Evolutionary conservation across 2,113 vertebrate genomes (phyloP), one percentile per base, ranked within the genome.

Genomic region (Physeter macrocephalus): DNA sequence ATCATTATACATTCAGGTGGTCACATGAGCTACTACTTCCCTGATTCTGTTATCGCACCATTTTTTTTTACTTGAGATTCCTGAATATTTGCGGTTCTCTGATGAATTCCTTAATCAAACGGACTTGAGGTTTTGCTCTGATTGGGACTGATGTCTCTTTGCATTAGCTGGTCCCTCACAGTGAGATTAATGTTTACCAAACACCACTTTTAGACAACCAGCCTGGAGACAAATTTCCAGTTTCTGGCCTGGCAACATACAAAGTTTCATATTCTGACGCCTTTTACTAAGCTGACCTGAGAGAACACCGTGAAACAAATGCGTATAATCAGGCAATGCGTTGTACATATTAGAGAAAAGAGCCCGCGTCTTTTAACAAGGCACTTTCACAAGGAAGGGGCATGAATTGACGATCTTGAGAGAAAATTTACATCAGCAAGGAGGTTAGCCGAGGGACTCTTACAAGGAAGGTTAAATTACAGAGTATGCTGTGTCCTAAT

Each of bases 401-500:
- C 27, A 18, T 10, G 39, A 69, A 43, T 11, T 27, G 29, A 62
- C 52, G 62, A 43, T 34, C 52, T 71, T 49, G 52, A 86, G 93
- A 54, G 34, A 5, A 66, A 12, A 25, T 27, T 41, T 36, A 1
- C 17, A 31, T 20, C 13, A 21, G 31, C 18, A 1, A 94, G 12
- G 85, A 39, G 41, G 8, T 43, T 25, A 69, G 25, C 59, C 10
- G 20, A 89, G 81, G 90, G 80, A 91, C 92, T 64, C 52, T 6
- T 46, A n/a, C 11, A 74, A 88, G 93, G 41, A 61, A 95, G 93
- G 93, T 54, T 57, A 90, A 89, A 96, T 87, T 86, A 71, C 57
- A 91, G 77, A 72, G 66, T 46, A 25, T 25, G 82, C 5, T 41
- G 15, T 41, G 96, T 84, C 92, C 87, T 96, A 31, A 87, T 92